phyloP scores from a whole-genome alignment of 2,113 vertebrate species.

The Takifugu bimaculatus region DNA sequence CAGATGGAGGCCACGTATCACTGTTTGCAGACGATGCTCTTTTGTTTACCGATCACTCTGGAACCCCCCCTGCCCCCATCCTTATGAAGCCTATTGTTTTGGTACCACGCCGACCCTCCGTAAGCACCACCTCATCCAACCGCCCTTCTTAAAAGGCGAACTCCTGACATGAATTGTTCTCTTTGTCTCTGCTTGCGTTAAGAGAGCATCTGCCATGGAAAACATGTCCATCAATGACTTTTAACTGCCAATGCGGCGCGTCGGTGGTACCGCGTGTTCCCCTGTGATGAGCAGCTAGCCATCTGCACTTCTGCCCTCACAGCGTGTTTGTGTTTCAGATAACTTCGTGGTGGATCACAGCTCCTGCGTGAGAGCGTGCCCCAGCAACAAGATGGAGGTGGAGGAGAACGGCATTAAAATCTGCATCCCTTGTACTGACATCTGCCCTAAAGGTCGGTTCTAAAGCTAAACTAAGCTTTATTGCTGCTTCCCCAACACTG shows the following conservation, averaged over 20 bases:
- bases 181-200: not conserved
- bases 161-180: too few species aligned
- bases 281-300: slow-evolving; percentile 31
- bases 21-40: too few species aligned
- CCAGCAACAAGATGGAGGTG: slow-evolving; percentile 97
- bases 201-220: not conserved
- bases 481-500: not conserved
- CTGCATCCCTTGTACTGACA: slow-evolving; percentile 96
- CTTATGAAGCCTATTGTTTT: too few species aligned
- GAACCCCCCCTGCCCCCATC: too few species aligned
- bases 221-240: slow-evolving; percentile 11
- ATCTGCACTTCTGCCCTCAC: slow-evolving; percentile 40
- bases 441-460: slow-evolving; percentile 92
- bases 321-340: slow-evolving; percentile 74
- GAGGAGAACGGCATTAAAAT: slow-evolving; percentile 96
- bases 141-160: too few species aligned
- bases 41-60: too few species aligned
- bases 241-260: not conserved
- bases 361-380: slow-evolving; percentile 95
- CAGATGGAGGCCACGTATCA: too few species aligned
- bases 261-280: slow-evolving; percentile 12
- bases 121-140: too few species aligned
- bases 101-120: too few species aligned
- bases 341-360: slow-evolving; percentile 99
- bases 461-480: not conserved